Base-by-base conservation (phyloP, 1,140 invertebrate genomes). In the Heliconius himera region DNA sequence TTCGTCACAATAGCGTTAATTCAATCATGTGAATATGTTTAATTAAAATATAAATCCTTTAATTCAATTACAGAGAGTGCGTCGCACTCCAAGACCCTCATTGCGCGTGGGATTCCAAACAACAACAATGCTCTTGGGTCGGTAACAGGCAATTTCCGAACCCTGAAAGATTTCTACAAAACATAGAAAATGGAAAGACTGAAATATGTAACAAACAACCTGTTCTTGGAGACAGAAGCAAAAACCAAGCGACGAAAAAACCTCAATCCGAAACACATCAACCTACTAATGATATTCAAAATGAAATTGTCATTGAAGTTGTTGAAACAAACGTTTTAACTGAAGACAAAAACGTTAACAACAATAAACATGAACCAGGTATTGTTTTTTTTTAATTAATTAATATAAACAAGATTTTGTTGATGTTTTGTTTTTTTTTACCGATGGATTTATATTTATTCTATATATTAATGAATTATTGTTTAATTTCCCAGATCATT, bases 21-120 rank as follows among this genome's bases (percentile, higher is more conserved):
- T 29, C 11, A 66, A 26, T 29, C 60, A 66, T 66, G 60, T 29
- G 26, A 29, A 66, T 29, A 29, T 66, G 9, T 66, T 66, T 29
- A 66, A 66, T 66, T 66, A 66, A 66, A 66, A 66, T 66, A 66
- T 56, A 56, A 56, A 66, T 6, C 22, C 16, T 66, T 29, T 66
- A 66, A 66, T 86, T 83, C 81, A 82, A 95, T 95, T 97, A 92
- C 94, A 97, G 97, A 78, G 96, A 97, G 77, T 99, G 99, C 94
- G 97, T 99, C 0, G 96, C 96, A 22, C 95, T 99, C 33, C 98
- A 99, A 95, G 99, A 99, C 95, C 99, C 99, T 1, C 98, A 99
- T 93, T 99, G 99, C 95, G 98, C 98, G 13, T 99, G 99, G 99
- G 97, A 98, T 91, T 96, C 96, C 38, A 96, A 96, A 74, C 96